These are phyloP conservation scores for Rhodophaea formosa DNA, from an alignment of 2,888 invertebrate genomes.

Conservation along the genomic window DNA sequence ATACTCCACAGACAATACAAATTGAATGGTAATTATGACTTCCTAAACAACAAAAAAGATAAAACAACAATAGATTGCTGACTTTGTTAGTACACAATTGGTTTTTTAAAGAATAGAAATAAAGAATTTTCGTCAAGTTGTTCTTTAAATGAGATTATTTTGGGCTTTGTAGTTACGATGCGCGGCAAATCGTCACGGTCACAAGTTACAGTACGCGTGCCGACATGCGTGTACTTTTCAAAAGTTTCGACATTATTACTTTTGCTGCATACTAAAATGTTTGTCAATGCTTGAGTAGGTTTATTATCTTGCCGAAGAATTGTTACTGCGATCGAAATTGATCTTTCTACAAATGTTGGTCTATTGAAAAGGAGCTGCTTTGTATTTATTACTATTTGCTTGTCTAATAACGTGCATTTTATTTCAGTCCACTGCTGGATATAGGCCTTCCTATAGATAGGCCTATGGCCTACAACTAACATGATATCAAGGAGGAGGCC, in stretches of 20 bases:
- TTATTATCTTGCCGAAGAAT: no score
- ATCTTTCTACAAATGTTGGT: no score
- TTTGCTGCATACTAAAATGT: neutral
- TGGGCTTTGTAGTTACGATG: neutral
- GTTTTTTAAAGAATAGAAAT: conserved; percentile 27
- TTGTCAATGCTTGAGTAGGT: no score
- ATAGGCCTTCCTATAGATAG: no score
- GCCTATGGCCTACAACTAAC: no score
- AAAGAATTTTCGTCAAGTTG: conserved; percentile 35
- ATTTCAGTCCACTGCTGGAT: no score
- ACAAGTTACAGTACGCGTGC: conserved; percentile 22
- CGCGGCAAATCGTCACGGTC: conserved; percentile 11
- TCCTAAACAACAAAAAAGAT: conserved; percentile 40
- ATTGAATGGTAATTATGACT: conserved; percentile 46
- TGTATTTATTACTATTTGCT: no score
- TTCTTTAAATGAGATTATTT: conserved; percentile 24
- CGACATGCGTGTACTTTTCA: neutral
- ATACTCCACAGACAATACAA: conserved; percentile 39
- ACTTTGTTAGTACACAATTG: conserved; percentile 32
- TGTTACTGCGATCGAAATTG: no score
- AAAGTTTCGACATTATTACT: neutral
- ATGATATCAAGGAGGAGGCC: no score
- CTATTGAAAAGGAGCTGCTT: no score
- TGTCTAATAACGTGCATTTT: no score
- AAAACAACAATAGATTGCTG: conserved; percentile 37